A percentile compares a stretch with the other conserved stretches of the same genome.
These are phyloP conservation scores for Drosophila ustulata DNA, from an alignment of 2,888 invertebrate genomes.

Conservation along the genomic window DNA sequence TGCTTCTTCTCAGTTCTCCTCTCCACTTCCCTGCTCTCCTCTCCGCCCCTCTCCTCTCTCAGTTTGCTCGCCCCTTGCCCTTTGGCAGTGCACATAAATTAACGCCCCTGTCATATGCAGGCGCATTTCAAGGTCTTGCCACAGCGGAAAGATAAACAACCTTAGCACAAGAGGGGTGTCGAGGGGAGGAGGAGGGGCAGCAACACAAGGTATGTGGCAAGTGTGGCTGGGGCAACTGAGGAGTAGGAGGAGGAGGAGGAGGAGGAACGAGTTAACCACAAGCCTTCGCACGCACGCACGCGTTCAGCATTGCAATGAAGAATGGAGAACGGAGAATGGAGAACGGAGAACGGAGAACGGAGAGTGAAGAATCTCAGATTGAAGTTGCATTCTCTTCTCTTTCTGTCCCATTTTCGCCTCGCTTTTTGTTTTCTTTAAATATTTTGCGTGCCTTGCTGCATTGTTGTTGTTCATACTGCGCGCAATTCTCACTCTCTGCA, in stretches of 20 bases:
- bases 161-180: slow-evolving; percentile 26
- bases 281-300: slow-evolving; percentile 62
- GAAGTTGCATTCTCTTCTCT: slow-evolving; percentile 23
- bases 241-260: background rate
- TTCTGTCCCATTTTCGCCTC: background rate
- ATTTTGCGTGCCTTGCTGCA: slow-evolving; percentile 70
- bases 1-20: background rate
- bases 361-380: slow-evolving; percentile 35
- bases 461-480: slow-evolving; percentile 6
- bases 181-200: too few relatives aligned
- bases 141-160: slow-evolving; percentile 49
- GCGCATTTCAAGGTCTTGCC: slow-evolving; percentile 71
- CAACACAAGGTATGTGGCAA: slow-evolving; percentile 21
- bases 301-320: slow-evolving; percentile 42
- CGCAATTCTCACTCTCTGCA: slow-evolving; percentile 28
- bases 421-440: slow-evolving; percentile 53
- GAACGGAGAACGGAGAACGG: too few relatives aligned
- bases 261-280: slow-evolving; percentile 38
- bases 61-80: background rate
- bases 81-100: slow-evolving; percentile 68
- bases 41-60: background rate
- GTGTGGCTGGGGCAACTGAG: background rate
- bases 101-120: slow-evolving; percentile 76
- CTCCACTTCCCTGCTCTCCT: background rate
- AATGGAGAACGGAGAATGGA: slow-evolving; percentile 18